A percentile compares a stretch with the other conserved stretches of the same genome.
Conservation (phyloP, 2,888 invertebrate genomes). For the Drosophila imparisetae region DNA sequence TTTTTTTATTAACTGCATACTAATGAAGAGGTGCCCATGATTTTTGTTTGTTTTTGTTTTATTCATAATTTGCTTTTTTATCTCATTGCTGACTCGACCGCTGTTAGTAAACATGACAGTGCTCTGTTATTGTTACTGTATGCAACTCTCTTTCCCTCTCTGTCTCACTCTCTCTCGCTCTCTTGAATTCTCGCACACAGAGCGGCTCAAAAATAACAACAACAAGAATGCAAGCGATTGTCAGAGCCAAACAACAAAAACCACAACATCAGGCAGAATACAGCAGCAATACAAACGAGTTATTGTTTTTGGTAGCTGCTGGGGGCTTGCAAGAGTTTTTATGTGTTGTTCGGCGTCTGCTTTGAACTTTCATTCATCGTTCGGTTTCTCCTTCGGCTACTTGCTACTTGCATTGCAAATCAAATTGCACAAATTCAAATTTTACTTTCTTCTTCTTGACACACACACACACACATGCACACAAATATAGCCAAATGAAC, state of each 20-base stretch:
- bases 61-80: constrained; percentile 12
- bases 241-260: constrained; percentile 34
- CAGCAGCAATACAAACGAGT: constrained; percentile 55
- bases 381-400: constrained; percentile 17
- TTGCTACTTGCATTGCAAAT: constrained; percentile 46
- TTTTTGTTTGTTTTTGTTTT: constrained; percentile 32
- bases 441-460: constrained; percentile 51
- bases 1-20: constrained; percentile 50
- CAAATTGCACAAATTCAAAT: constrained; percentile 48
- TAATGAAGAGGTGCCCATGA: constrained; percentile 38
- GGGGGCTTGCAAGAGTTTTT: constrained; percentile 32
- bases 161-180: neutral
- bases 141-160: neutral
- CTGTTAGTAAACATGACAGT: constrained; percentile 52
- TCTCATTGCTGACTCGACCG: constrained; percentile 15
- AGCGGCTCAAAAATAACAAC: constrained; percentile 44
- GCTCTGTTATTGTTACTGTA: constrained; percentile 35
- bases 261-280: constrained; percentile 5
- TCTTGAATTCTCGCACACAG: constrained; percentile 2
- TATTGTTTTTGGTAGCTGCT: constrained; percentile 43
- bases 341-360: constrained; percentile 52
- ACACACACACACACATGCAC: constrained; percentile 4
- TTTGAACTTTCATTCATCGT: constrained; percentile 65
- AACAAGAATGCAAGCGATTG: constrained; percentile 57
- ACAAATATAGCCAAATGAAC: constrained; percentile 4